phyloP scores from a whole-genome alignment of 2,113 vertebrate genomes.

The Chelonoidis abingdonii region DNA sequence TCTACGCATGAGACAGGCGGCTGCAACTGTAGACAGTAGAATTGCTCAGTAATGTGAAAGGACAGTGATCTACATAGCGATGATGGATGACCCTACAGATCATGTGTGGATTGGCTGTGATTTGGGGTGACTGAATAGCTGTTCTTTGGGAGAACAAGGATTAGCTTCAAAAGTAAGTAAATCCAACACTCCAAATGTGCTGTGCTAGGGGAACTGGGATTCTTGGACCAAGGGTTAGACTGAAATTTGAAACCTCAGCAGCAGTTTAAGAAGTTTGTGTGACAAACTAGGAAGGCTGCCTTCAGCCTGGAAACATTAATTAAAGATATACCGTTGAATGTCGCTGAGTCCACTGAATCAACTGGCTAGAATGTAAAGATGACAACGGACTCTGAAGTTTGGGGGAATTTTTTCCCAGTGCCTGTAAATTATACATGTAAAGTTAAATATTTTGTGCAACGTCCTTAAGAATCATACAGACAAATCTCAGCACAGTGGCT shows the following conservation, averaged over 20 bases:
- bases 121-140: neutral
- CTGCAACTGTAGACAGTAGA: neutral
- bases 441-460: neutral
- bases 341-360: neutral
- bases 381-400: neutral
- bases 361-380: neutral
- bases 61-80: neutral
- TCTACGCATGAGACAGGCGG: neutral
- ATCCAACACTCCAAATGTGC: neutral
- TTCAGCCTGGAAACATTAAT: neutral
- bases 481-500: neutral
- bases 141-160: neutral
- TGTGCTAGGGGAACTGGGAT: neutral
- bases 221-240: neutral
- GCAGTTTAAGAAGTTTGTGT: neutral
- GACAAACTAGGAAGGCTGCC: neutral
- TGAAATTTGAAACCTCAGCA: neutral
- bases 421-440: neutral
- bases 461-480: neutral
- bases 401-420: neutral
- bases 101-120: neutral
- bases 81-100: neutral
- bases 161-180: neutral
- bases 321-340: neutral
- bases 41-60: neutral